phyloP scores from a whole-genome alignment of 1,140 invertebrate species.

The Eciton burchellii region DNA sequence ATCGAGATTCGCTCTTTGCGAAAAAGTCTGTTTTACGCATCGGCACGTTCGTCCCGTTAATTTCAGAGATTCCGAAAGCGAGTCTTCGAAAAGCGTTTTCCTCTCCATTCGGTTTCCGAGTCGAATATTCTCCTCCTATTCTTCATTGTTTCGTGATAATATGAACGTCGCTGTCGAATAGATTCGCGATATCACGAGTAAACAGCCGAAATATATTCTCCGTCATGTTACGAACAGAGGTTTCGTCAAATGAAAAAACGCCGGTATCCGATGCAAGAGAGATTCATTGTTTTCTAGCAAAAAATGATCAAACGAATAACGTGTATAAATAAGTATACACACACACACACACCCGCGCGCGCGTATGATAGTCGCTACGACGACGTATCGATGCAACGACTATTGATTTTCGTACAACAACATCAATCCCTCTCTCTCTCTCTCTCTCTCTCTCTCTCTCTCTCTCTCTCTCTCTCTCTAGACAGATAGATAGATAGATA shows the following conservation, averaged over 20 bases:
- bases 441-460: not conserved
- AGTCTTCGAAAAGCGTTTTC: not conserved
- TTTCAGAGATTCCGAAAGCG: not conserved
- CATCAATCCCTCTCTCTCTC: not conserved
- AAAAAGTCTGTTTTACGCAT: not conserved
- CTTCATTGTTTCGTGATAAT: not conserved
- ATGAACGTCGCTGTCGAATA: no score
- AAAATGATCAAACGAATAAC: no score
- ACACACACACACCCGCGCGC: slow-evolving; percentile 16
- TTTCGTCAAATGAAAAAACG: no score
- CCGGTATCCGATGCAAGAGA: no score
- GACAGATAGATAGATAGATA: no score
- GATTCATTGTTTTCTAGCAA: not conserved
- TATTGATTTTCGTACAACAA: slow-evolving; percentile 30
- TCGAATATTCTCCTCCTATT: not conserved
- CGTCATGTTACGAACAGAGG: no score
- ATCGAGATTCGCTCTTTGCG: slow-evolving; percentile 18
- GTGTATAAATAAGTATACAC: no score
- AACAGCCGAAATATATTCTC: no score
- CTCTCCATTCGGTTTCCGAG: not conserved
- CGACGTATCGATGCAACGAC: slow-evolving; percentile 7
- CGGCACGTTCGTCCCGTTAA: not conserved
- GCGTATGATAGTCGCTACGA: not conserved
- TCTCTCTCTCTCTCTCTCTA: not conserved
- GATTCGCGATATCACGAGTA: no score